A percentile compares a stretch with the other conserved stretches of the same genome.
These are phyloP conservation scores for Heliocidaris erythrogramma DNA, from an alignment of 35 echinoderm and acorn worm species.

Conservation along the genomic window DNA sequence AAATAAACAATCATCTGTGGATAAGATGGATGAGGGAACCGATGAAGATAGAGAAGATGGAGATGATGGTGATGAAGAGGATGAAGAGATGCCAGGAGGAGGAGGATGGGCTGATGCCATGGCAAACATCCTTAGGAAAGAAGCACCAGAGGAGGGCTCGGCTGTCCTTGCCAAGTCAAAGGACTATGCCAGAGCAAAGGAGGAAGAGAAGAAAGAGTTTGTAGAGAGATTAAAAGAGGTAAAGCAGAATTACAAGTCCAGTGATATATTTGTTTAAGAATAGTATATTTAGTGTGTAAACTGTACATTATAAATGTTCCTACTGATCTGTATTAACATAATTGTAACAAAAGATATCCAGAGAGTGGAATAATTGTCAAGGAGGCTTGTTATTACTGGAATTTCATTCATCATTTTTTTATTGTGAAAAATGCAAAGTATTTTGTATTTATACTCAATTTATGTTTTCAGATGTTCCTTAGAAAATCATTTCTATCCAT, in stretches of 20 bases:
- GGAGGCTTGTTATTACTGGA: too few relatives aligned
- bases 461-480: too few relatives aligned
- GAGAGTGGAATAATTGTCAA: too few relatives aligned
- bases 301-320: too few relatives aligned
- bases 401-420: too few relatives aligned
- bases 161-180: conserved; percentile 62
- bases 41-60: not conserved
- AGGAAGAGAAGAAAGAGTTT: conserved; percentile 46
- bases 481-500: too few relatives aligned
- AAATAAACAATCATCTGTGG: too few relatives aligned
- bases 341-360: not conserved
- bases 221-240: conserved; percentile 64
- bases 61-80: conserved; percentile 34
- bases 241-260: not conserved
- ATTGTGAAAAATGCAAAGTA: too few relatives aligned
- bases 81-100: conserved; percentile 14
- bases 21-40: not conserved
- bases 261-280: not conserved
- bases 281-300: too few relatives aligned
- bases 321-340: too few relatives aligned
- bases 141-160: conserved; percentile 44
- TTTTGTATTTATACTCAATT: too few relatives aligned
- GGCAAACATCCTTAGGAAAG: conserved; percentile 63
- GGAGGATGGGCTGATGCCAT: conserved; percentile 77
- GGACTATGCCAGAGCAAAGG: conserved; percentile 58